Base-by-base conservation (phyloP, 2,113 vertebrate species). In the Rana temporaria region DNA sequence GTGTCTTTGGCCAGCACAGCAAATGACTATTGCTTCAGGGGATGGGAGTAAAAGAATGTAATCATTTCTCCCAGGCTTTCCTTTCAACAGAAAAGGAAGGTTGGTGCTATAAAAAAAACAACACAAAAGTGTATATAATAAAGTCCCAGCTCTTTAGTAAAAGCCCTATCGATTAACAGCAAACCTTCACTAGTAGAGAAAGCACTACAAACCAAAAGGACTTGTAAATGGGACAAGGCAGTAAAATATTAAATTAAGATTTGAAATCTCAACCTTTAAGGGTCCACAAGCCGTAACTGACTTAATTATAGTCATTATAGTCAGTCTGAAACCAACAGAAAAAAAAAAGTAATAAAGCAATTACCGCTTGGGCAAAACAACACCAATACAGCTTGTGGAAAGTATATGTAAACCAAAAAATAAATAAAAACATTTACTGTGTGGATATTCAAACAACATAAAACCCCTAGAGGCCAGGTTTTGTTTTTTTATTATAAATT, bases 1-100 rank as follows among this genome's bases (percentile, higher is more conserved):
- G 89, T 89, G 89, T 89, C 88, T 89, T 87, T 91, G 88, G 90
- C 89, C 85, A 85, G 73, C 86, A 82, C 85, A 68, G 67, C 18
- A 84, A 86, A 87, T 90, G 84, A 86, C 90, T 91, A 87, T 64
- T 0, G 86, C 88, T 87, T 62, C 87, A 84, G 89, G 90, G 89
- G 89, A 91, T 91, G 89, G 90, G 89, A 89, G 71, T 38, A 57
- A 63, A 63, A 34, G 71, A 74, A 60, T 22, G 72, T 75, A 75
- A 75, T 75, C 72, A 62, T 75, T 75, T 75, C 72, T 62, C 57
- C n/a, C 8, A 57, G 72, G 57, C 56, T 75, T 62, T 32, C n/a
- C 56, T 75, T 75, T 75, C 72, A 62, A 75, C 72, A 75, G 19
- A 42, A 57, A 62, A 60, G 34, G 56, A 32, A 42, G 72, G 11